A percentile compares a stretch with the other conserved stretches of the same genome.
Evolutionary conservation across 2,888 invertebrate species (phyloP).

Genomic region (Drosophila recens): DNA sequence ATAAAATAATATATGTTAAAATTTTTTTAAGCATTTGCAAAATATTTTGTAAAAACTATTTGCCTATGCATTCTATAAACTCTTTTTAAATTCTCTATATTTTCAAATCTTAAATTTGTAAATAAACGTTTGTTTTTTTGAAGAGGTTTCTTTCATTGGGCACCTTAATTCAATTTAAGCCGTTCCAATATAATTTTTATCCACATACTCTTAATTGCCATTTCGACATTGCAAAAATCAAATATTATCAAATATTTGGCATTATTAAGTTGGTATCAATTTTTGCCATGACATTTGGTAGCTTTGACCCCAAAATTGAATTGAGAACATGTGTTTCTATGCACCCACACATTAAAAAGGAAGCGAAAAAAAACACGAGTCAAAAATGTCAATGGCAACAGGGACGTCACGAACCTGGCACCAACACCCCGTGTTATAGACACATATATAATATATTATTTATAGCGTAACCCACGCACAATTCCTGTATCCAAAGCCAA

Average conservation of each 20-base stretch:
- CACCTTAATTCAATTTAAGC: background rate
- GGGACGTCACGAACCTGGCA: constrained; percentile 50
- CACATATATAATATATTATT: background rate
- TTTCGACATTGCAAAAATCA: constrained; percentile 10
- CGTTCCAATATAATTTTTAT: constrained; percentile 1
- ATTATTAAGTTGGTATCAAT: constrained; percentile 24
- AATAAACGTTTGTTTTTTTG: background rate
- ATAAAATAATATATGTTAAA: background rate
- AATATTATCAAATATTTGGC: background rate
- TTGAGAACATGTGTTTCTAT: constrained; percentile 19
- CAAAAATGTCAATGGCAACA: constrained; percentile 56
- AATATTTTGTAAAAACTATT: too few relatives aligned
- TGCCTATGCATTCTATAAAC: too few relatives aligned
- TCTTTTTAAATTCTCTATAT: background rate
- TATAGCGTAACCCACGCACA: constrained; percentile 39
- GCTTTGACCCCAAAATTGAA: constrained; percentile 6
- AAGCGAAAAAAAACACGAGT: background rate
- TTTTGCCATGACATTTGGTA: constrained; percentile 35
- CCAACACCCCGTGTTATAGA: constrained; percentile 9
- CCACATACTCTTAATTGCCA: constrained; percentile 12
- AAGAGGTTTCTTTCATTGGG: too few relatives aligned
- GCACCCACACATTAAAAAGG: constrained; percentile 3
- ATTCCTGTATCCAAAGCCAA: background rate
- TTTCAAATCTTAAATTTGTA: background rate
- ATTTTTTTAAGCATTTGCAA: too few relatives aligned